phyloP scores from a whole-genome alignment of 2,888 invertebrate genomes.

The Palloptera scutellata region DNA sequence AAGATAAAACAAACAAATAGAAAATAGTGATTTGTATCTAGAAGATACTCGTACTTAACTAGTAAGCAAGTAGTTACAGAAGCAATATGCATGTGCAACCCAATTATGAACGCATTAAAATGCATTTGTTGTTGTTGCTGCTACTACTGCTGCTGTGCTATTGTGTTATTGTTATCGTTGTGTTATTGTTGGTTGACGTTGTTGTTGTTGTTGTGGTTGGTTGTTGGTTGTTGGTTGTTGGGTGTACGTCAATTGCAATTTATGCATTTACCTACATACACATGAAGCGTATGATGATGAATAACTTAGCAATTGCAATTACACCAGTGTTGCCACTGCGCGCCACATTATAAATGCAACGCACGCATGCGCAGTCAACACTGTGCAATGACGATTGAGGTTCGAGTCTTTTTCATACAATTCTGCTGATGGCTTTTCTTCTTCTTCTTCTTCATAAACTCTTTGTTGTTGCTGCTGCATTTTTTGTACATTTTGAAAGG shows the following conservation, averaged over 20 bases:
- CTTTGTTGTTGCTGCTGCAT: background rate
- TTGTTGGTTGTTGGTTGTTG: constrained; percentile 25
- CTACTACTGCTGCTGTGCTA: constrained; percentile 27
- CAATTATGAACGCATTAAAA: constrained; percentile 44
- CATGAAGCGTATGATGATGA: too few species aligned
- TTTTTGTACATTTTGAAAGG: background rate
- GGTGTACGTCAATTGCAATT: constrained; percentile 7
- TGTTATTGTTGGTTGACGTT: background rate
- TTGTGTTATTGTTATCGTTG: background rate
- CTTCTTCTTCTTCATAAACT: background rate
- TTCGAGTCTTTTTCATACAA: background rate
- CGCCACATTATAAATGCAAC: constrained; percentile 38
- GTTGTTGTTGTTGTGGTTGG: background rate
- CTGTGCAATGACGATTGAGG: background rate
- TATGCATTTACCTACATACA: background rate
- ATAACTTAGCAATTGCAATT: too few species aligned
- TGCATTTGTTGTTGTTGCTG: constrained; percentile 34
- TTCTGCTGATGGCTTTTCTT: background rate
- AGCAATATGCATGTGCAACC: constrained; percentile 21
- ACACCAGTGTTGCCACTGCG: constrained; percentile 14
- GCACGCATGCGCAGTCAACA: constrained; percentile 30
- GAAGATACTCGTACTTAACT: too few species aligned
- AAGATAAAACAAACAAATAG: too few species aligned
- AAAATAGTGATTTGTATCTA: too few species aligned
- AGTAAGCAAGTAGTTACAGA: too few species aligned